Base-by-base conservation (phyloP, 2,797 vertebrate species). In the Salarias fasciatus region DNA sequence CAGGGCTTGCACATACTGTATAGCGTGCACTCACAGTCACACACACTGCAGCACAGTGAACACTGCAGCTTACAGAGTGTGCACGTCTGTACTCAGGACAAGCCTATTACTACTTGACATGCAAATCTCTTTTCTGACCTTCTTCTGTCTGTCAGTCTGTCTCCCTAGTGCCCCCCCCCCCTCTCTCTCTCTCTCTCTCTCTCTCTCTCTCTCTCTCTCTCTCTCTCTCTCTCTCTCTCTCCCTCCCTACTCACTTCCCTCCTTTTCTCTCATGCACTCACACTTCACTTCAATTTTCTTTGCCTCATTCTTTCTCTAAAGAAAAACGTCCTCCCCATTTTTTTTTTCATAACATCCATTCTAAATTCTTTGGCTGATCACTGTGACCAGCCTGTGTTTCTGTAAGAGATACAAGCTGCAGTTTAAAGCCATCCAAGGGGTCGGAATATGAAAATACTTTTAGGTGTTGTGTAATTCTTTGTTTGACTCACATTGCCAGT, bases 91-190 rank as follows among this genome's bases (percentile, higher is more conserved):
- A 64, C 80, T 72, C 65, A 58, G 75, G 75, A 77, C 84, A 86
- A 87, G 80, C 85, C 84, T 84, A 84, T 88, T 84, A 86, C 83
- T 86, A 75, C 82, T 88, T 89, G 84, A 88, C 85, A 89, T 88
- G 85, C 85, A 88, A 89, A 90, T 88, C 87, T 86, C 85, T 82
- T 84, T 77, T 69, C 83, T 87, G 78, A 86, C 85, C 85, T 80
- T 78, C 76, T 72, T 86, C 87, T 80, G 81, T 83, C 85, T 72
- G 79, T 84, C 77, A 55, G 63, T 77, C 81, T 58, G 41, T 73
- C 37, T 71, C 54, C 43, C 42, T 66, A 11, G 1, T 55, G 55
- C 30, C 41, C 64, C 52, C 45, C 40, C 38, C 35, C 31, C 53
- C 65, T 69, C 55, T 15, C 68, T 53, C 43, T 51, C 53, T 6